These are phyloP conservation scores for Eupithecia insigniata DNA, from an alignment of 2,888 invertebrate genomes.

Conservation along the genomic window DNA sequence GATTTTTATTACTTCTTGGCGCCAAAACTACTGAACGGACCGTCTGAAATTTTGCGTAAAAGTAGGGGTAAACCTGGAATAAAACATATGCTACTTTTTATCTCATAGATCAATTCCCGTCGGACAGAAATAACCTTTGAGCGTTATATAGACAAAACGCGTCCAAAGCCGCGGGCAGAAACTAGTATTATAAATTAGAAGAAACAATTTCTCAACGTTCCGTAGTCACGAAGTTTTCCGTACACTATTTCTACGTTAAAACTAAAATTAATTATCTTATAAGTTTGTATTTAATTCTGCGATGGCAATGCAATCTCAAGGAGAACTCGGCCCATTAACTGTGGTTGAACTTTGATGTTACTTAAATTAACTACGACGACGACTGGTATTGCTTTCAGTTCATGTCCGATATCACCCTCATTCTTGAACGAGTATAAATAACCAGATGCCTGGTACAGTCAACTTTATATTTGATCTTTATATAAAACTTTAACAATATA, in stretches of 20 bases:
- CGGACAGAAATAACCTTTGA: background rate
- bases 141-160: background rate
- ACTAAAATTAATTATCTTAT: background rate
- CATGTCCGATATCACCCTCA: slow-evolving; percentile 33
- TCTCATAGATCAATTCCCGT: background rate
- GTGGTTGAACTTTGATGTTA: slow-evolving; percentile 39
- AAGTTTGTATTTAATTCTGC: background rate
- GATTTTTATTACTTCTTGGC: background rate
- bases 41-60: background rate
- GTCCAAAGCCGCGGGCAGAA: too few species aligned
- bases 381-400: slow-evolving; percentile 31
- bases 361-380: slow-evolving; percentile 41
- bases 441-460: slow-evolving; percentile 12
- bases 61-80: background rate
- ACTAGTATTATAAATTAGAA: background rate
- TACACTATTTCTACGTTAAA: background rate
- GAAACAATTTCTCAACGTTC: background rate
- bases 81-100: background rate
- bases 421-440: slow-evolving; percentile 22
- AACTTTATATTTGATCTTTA: background rate
- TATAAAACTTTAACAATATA: background rate
- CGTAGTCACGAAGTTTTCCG: background rate
- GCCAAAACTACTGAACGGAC: background rate
- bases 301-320: slow-evolving; percentile 24
- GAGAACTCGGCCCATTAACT: slow-evolving; percentile 27